These are phyloP conservation scores for Etheostoma nigrum DNA, from an alignment of 2,797 vertebrate species.

Conservation along the genomic window DNA sequence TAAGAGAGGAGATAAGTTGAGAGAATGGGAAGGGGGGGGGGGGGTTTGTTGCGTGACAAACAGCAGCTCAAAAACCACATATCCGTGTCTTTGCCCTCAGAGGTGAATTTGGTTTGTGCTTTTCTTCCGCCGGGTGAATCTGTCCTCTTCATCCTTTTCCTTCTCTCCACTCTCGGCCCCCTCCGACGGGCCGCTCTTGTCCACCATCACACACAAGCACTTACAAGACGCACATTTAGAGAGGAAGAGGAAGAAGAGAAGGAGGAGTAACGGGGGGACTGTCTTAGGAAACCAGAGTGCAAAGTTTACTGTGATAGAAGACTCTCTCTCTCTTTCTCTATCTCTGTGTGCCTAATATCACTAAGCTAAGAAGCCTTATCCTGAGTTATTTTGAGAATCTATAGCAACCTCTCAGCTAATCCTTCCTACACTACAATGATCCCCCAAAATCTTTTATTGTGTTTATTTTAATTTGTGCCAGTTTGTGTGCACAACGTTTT, in stretches of 20 bases:
- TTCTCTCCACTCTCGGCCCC: slow-evolving; percentile 49
- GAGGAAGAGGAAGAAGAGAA: background rate
- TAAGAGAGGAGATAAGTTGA: slow-evolving; percentile 12
- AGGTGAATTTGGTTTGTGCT: slow-evolving; percentile 60
- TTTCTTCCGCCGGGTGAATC: slow-evolving; percentile 59
- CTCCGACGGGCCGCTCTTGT: slow-evolving; percentile 51
- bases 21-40: background rate
- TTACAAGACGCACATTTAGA: slow-evolving; percentile 44
- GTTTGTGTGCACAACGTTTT: background rate
- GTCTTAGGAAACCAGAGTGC: slow-evolving; percentile 40
- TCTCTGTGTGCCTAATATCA: background rate
- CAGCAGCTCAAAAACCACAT: slow-evolving; percentile 38
- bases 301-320: slow-evolving; percentile 40
- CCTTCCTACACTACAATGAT: background rate
- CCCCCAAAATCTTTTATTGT: background rate
- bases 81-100: slow-evolving; percentile 47
- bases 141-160: slow-evolving; percentile 50
- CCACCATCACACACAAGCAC: slow-evolving; percentile 54
- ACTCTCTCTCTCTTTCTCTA: background rate
- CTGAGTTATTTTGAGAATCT: slow-evolving; percentile 53
- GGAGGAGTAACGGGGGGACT: background rate
- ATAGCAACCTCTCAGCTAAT: slow-evolving; percentile 47
- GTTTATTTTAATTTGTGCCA: background rate
- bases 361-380: slow-evolving; percentile 12
- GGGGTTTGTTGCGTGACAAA: slow-evolving; percentile 55